A percentile compares a stretch with the other conserved stretches of the same genome.
phyloP scores from a whole-genome alignment of 2,113 vertebrate species.

The Rhinolophus ferrumequinum region DNA sequence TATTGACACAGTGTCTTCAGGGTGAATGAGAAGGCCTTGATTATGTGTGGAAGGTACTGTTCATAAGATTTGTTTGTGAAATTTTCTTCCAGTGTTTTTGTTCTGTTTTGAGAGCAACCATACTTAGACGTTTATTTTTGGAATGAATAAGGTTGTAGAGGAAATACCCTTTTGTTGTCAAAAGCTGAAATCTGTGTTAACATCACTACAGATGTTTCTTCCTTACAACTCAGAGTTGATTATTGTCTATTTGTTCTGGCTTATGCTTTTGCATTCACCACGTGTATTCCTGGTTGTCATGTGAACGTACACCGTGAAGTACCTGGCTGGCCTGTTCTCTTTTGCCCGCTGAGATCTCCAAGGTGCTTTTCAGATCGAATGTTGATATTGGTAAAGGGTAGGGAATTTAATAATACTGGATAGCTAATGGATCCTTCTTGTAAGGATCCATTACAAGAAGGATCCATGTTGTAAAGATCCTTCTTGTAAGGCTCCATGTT shows the following conservation, averaged over 20 bases:
- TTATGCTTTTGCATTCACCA: neutral
- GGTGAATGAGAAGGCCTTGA: neutral
- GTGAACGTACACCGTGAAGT: neutral
- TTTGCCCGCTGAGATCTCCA: neutral
- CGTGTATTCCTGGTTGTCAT: neutral
- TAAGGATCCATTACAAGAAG: no score
- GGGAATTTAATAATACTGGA: neutral
- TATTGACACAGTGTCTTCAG: neutral
- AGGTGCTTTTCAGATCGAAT: neutral
- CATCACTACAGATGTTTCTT: neutral
- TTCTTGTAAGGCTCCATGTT: neutral
- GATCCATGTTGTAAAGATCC: no score
- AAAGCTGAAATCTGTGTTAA: neutral
- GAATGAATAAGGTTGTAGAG: neutral
- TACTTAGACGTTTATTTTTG: slow-evolving; percentile 12
- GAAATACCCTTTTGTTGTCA: neutral
- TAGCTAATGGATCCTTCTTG: neutral
- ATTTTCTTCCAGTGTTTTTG: neutral
- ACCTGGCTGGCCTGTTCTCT: neutral
- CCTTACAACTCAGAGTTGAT: neutral
- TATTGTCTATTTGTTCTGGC: neutral
- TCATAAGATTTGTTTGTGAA: neutral
- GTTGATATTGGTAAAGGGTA: neutral
- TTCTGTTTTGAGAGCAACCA: neutral
- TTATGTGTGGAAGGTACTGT: neutral